Evolutionary conservation across 2,113 vertebrate species (phyloP), one percentile per base, ranked within the genome.

Genomic region (Zapus hudsonius): DNA sequence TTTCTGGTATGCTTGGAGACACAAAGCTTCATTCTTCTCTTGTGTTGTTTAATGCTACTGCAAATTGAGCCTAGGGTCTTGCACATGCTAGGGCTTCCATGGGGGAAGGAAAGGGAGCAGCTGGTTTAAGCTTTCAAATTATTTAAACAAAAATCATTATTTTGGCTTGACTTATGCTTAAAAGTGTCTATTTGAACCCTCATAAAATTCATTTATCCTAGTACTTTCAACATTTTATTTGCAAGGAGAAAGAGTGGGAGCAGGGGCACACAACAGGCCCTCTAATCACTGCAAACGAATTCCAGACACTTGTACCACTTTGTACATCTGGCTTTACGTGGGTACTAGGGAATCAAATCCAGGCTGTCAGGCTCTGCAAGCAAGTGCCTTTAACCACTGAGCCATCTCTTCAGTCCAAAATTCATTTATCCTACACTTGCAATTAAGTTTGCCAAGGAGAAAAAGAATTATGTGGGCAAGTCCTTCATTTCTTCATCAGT

Each of bases 401-500:
- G n/a, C n/a, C n/a, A n/a, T n/a, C n/a, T n/a, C n/a, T 52, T 12
- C 52, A 52, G 52, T 15, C 52, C 12, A 52, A 52, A 52, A 52
- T 52, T 52, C 52, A 52, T 52, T 52, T 87, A 72, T 66, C 13
- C 20, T 86, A 10, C 20, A 78, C 55, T 36, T 90, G 69, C 31
- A 57, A 27, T 57, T 81, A 93, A 86, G 27, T 31, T 88, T 82
- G 40, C 78, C 1, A 3, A 70, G n/a, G 47, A 87, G 76, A 95
- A 38, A 42, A 38, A 42, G 20, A 13, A 83, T 95, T 89, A 69
- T n/a, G 25, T 91, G 69, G 55, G 63, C 72, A 84, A 52, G 33
- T 66, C 31, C 64, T 86, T 91, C 16, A 78, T 89, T 93, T 95
- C 75, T 91, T 94, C 61, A 81, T 40, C 11, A 57, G 66, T 47